Conservation (phyloP, 2,797 vertebrate species). For the Coregonus suidteri region DNA sequence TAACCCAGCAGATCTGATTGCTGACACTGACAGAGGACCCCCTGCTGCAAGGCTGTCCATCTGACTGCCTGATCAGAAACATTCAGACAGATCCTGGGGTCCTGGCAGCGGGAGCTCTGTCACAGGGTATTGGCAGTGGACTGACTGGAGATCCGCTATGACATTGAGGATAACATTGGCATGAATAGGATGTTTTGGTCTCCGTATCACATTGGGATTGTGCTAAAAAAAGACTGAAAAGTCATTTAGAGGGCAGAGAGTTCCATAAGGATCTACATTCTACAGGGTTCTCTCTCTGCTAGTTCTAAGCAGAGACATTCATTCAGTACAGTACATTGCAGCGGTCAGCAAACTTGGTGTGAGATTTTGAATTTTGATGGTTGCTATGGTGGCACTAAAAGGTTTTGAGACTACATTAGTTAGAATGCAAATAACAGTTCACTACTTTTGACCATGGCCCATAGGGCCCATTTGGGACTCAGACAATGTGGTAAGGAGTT, state of each 20-base stretch:
- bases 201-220: conserved; percentile 46
- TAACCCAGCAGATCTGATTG: conserved; percentile 71
- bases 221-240: conserved; percentile 56
- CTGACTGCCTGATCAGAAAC: conserved; percentile 70
- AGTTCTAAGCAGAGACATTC: no score
- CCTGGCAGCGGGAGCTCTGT: conserved; percentile 66
- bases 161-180: conserved; percentile 69
- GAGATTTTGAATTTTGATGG: neutral
- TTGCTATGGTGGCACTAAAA: neutral
- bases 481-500: neutral
- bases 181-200: conserved; percentile 62
- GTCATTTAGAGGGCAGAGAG: conserved; percentile 37
- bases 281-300: conserved; percentile 18
- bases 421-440: neutral
- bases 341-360: no score
- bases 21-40: conserved; percentile 72
- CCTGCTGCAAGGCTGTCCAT: conserved; percentile 72
- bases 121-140: conserved; percentile 60
- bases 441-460: neutral
- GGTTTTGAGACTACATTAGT: neutral
- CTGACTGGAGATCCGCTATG: conserved; percentile 60
- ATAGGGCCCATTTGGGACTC: neutral
- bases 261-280: conserved; percentile 32
- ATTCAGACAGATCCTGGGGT: conserved; percentile 57
- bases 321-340: neutral